phyloP scores from a whole-genome alignment of 1,140 invertebrate species.

The Brachystomella parvula region DNA sequence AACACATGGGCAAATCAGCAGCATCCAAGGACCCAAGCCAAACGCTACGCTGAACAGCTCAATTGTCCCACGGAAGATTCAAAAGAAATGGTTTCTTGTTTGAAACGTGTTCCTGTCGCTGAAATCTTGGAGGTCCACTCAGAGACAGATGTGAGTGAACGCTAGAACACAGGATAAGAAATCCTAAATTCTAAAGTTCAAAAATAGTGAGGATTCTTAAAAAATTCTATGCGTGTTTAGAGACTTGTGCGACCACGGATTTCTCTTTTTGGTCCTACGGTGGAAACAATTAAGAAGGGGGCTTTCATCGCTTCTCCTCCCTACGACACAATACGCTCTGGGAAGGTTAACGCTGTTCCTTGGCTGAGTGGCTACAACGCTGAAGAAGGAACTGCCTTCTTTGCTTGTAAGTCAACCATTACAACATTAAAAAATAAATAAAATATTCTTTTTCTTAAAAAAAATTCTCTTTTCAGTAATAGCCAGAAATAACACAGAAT shows the following conservation, averaged over 20 bases:
- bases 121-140: constrained; percentile 18
- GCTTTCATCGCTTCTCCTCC: constrained; percentile 26
- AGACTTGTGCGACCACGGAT: no score
- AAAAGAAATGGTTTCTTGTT: constrained; percentile 30
- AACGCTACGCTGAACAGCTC: constrained; percentile 49
- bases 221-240: no score
- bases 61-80: constrained; percentile 41
- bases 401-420: constrained; percentile 3
- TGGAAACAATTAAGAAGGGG: neutral
- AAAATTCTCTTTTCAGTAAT: constrained; percentile 17
- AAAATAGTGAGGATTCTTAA: no score
- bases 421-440: neutral
- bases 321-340: constrained; percentile 22
- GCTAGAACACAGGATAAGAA: no score
- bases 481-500: constrained; percentile 25
- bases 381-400: constrained; percentile 28
- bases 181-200: no score
- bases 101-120: constrained; percentile 17
- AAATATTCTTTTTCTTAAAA: neutral
- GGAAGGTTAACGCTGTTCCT: constrained; percentile 23
- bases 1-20: constrained; percentile 45
- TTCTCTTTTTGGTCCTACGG: neutral
- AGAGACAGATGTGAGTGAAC: no score
- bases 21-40: constrained; percentile 53
- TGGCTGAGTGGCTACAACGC: constrained; percentile 28